phyloP scores from a whole-genome alignment of 2,797 vertebrate genomes.

The Spea hammondii region DNA sequence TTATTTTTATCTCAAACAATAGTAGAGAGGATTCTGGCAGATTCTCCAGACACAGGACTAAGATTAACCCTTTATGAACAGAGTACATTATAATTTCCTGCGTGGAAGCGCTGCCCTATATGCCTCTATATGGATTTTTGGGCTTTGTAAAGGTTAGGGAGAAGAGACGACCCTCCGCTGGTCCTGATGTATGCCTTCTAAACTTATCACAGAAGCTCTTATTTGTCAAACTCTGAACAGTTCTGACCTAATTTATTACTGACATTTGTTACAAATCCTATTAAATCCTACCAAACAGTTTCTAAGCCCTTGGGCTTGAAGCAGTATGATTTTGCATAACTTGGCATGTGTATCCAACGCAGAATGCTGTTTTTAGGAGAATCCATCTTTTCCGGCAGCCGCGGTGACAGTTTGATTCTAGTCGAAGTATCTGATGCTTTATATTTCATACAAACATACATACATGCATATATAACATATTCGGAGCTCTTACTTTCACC shows the following conservation, averaged over 20 bases:
- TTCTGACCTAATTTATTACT: conserved; percentile 37
- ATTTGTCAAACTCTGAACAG: background rate
- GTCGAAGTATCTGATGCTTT: background rate
- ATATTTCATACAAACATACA: no score
- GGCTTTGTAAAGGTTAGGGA: background rate
- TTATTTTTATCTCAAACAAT: no score
- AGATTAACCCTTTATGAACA: background rate
- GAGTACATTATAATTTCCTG: background rate
- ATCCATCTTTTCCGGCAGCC: background rate
- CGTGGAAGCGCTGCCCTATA: background rate
- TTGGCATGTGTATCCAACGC: background rate
- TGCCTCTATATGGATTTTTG: background rate
- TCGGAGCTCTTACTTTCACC: no score
- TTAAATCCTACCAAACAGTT: conserved; percentile 27
- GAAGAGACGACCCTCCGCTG: background rate
- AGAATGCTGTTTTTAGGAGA: background rate
- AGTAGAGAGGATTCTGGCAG: no score
- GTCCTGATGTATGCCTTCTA: background rate
- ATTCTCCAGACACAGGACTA: no score
- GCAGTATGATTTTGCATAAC: background rate
- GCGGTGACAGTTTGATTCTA: background rate
- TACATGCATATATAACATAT: no score
- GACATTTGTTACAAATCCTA: conserved; percentile 44
- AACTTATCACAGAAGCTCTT: background rate
- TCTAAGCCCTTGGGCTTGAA: conserved; percentile 3